Evolutionary conservation across 2,888 invertebrate species (phyloP).

Genomic region (Pachliopta kotzebuea): DNA sequence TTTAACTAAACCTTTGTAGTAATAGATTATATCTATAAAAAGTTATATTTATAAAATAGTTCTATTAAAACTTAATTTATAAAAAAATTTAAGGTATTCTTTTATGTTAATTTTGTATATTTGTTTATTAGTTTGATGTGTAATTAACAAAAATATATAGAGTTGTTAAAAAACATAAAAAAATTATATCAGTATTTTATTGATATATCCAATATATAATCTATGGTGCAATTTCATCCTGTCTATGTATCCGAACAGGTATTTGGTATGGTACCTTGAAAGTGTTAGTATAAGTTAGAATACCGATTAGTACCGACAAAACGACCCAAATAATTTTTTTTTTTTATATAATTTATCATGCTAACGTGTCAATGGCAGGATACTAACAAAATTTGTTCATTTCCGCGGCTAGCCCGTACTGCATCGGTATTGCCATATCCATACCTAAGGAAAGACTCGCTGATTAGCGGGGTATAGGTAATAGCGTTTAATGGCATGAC

Average conservation of each 20-base stretch:
- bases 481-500: conserved; percentile 14
- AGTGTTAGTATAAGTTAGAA: conserved; percentile 31
- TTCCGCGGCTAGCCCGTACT: conserved; percentile 66
- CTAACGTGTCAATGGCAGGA: conserved; percentile 44
- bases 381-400: conserved; percentile 73
- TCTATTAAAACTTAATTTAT: too few relatives aligned
- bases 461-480: conserved; percentile 33
- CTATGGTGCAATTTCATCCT: background rate
- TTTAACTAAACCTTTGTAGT: too few relatives aligned
- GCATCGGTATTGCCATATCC: conserved; percentile 66
- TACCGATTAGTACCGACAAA: conserved; percentile 59
- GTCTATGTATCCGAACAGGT: background rate
- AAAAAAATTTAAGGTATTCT: too few relatives aligned
- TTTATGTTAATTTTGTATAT: too few relatives aligned
- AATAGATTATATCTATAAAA: too few relatives aligned
- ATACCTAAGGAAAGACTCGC: conserved; percentile 60
- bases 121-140: background rate
- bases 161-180: background rate
- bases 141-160: background rate
- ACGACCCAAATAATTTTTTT: conserved; percentile 32
- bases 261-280: background rate
- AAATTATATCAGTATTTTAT: background rate
- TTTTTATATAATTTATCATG: conserved; percentile 45
- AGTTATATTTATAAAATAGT: too few relatives aligned
- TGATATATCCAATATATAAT: background rate